These are phyloP conservation scores for Homarus americanus DNA, from an alignment of 1,140 invertebrate genomes.

Conservation along the genomic window DNA sequence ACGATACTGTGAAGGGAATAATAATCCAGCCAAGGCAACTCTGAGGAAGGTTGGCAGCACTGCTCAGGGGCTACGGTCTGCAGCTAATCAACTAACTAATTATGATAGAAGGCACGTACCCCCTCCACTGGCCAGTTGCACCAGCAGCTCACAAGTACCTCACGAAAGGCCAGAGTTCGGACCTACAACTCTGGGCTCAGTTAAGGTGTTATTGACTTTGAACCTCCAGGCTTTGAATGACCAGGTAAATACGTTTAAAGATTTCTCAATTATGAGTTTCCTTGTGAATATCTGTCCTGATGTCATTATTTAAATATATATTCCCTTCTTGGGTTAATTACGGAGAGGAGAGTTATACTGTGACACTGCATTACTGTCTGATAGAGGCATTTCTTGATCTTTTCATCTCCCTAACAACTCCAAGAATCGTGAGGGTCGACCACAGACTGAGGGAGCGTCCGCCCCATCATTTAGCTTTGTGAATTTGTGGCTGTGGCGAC, in stretches of 20 bases:
- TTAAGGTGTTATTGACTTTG: neutral
- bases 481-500: conserved; percentile 16
- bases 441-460: neutral
- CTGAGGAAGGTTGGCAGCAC: conserved; percentile 40
- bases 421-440: neutral
- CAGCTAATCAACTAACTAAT: conserved; percentile 69
- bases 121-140: conserved; percentile 52
- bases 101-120: conserved; percentile 67
- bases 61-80: conserved; percentile 44
- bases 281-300: too few species aligned
- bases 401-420: neutral
- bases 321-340: too few species aligned
- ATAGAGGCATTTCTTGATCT: too few species aligned
- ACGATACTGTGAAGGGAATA: conserved; percentile 5
- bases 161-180: neutral
- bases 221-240: neutral
- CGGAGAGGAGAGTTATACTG: too few species aligned
- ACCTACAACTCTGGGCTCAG: neutral
- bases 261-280: neutral
- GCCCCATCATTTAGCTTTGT: conserved; percentile 19
- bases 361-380: too few species aligned
- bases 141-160: conserved; percentile 30
- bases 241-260: neutral
- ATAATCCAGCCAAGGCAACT: neutral
- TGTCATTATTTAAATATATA: too few species aligned